A percentile compares a stretch with the other conserved stretches of the same genome.
These are phyloP conservation scores for Eupristina koningsbergeri DNA, from an alignment of 1,140 invertebrate species.

Conservation along the genomic window DNA sequence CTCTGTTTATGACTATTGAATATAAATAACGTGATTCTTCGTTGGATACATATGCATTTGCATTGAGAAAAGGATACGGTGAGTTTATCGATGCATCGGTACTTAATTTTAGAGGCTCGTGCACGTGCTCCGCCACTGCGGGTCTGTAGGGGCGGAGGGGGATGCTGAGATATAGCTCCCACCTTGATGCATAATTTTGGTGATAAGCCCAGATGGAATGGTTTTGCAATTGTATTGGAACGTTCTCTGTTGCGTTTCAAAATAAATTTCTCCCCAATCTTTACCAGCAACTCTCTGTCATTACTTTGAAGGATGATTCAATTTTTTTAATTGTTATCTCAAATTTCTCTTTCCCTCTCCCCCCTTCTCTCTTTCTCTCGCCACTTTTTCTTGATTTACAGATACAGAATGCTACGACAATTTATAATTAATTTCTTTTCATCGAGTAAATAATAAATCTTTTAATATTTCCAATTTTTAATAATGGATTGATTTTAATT, in stretches of 20 bases:
- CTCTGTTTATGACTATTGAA: no score
- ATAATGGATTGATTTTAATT: background rate
- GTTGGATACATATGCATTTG: background rate
- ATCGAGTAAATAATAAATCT: background rate
- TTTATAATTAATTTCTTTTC: background rate
- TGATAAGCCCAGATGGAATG: background rate
- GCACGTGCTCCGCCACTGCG: background rate
- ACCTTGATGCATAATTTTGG: background rate
- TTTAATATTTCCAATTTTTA: background rate
- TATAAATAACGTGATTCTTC: conserved; percentile 24
- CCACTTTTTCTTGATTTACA: background rate
- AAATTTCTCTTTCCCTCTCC: background rate
- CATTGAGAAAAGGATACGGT: background rate
- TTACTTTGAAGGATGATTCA: background rate
- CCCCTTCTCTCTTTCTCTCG: no score
- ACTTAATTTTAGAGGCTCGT: conserved; percentile 8
- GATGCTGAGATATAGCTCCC: background rate
- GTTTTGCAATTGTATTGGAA: background rate
- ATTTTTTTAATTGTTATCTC: background rate
- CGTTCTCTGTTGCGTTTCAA: background rate
- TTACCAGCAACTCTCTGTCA: background rate
- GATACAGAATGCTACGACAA: background rate
- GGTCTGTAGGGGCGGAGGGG: background rate
- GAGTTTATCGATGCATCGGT: background rate
- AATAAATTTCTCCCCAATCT: background rate